Evolutionary conservation across 2,797 vertebrate genomes (phyloP).

Genomic region (Limosa lapponica): DNA sequence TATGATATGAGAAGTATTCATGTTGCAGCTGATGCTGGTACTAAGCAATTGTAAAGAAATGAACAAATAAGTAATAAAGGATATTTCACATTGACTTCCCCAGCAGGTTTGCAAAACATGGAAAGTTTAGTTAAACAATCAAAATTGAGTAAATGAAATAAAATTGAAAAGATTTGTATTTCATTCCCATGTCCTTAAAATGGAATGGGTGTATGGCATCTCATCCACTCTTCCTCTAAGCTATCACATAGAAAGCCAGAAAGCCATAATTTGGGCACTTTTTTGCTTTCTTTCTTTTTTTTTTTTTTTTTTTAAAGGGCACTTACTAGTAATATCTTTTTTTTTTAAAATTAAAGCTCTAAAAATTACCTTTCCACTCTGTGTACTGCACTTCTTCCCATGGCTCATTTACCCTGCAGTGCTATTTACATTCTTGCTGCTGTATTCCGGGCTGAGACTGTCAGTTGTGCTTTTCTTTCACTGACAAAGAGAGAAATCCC

Average conservation of each 20-base stretch:
- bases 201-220: background rate
- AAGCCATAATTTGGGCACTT: background rate
- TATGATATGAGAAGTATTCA: background rate
- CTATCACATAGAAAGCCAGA: background rate
- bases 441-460: conserved; percentile 40
- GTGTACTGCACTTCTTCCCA: background rate
- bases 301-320: fast-evolving
- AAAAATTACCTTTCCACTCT: background rate
- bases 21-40: background rate
- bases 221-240: background rate
- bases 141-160: background rate
- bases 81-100: background rate
- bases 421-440: conserved; percentile 17
- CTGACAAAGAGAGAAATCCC: conserved; percentile 73
- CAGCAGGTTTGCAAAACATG: background rate
- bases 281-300: background rate
- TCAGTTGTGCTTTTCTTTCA: conserved; percentile 59
- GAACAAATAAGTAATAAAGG: background rate
- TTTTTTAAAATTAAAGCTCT: conserved; percentile 1
- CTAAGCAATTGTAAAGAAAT: background rate
- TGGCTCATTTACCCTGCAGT: conserved; percentile 27
- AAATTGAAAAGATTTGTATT: background rate
- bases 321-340: background rate
- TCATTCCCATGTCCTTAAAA: background rate
- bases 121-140: background rate